Percentiles rank a stretch among this genome's conserved stretches.
Conservation (phyloP, 2,113 vertebrate genomes). For the Sapayoa aenigma region DNA sequence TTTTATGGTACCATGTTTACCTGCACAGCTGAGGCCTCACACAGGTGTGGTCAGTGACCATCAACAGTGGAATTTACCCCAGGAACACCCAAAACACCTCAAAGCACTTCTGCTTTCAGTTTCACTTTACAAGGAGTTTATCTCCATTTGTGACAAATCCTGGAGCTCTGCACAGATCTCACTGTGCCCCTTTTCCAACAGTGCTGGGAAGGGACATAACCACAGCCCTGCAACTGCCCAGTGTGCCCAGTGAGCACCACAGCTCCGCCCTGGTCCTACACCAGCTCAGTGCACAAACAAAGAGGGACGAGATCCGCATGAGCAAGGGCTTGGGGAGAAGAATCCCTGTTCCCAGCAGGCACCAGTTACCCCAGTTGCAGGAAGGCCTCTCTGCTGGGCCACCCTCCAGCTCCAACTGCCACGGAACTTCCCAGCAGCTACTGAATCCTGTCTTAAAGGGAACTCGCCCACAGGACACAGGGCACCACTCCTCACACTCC, state of each 20-base stretch:
- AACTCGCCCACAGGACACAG: not conserved
- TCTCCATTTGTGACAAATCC: no score
- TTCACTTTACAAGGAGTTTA: not conserved
- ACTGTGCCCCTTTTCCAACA: fast-evolving
- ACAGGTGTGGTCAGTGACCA: not conserved
- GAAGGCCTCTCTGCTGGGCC: not conserved
- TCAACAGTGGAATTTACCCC: not conserved
- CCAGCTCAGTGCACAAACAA: fast-evolving
- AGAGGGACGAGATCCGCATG: fast-evolving
- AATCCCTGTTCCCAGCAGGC: not conserved
- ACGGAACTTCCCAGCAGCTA: not conserved
- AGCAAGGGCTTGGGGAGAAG: fast-evolving
- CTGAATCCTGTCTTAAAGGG: not conserved
- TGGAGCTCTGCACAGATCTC: not conserved
- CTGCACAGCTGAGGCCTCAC: not conserved
- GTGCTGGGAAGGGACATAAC: fast-evolving
- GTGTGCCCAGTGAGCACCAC: not conserved
- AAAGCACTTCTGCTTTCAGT: not conserved
- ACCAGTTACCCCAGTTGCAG: not conserved
- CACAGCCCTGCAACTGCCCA: not conserved
- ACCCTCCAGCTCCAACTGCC: not conserved
- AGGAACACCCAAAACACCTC: not conserved
- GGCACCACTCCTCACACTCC: not conserved
- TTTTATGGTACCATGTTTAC: not conserved
- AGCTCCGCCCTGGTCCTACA: not conserved